These are phyloP conservation scores for Monomorium pharaonis DNA, from an alignment of 1,140 invertebrate species.

Conservation along the genomic window DNA sequence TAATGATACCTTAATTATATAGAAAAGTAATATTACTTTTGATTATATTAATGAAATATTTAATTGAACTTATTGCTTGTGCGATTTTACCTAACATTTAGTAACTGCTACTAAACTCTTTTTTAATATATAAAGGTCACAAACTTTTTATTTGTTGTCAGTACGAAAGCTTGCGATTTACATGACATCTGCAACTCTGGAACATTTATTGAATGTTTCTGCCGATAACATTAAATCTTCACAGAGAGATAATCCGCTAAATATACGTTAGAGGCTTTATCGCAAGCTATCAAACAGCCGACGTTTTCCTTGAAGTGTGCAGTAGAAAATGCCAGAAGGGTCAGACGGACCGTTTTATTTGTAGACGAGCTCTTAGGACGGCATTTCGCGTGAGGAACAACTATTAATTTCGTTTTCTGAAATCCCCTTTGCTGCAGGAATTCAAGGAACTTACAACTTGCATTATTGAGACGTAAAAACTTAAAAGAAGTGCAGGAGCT, in stretches of 20 bases:
- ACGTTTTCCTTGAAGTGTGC: background rate
- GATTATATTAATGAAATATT: too few relatives aligned
- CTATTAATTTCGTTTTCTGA: background rate
- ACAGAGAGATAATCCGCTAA: background rate
- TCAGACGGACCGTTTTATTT: background rate
- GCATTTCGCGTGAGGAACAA: background rate
- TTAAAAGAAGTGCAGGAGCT: background rate
- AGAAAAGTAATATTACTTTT: too few relatives aligned
- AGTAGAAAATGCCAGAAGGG: conserved; percentile 7
- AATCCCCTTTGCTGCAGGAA: background rate
- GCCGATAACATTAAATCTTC: conserved; percentile 2
- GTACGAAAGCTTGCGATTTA: background rate
- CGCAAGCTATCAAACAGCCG: background rate
- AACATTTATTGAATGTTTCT: background rate
- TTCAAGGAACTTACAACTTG: background rate
- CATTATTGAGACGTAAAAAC: background rate
- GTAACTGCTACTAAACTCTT: too few relatives aligned
- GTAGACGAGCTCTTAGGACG: background rate
- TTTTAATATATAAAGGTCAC: too few relatives aligned
- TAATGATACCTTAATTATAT: too few relatives aligned
- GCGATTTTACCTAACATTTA: too few relatives aligned
- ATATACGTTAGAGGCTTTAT: background rate
- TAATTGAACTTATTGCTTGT: too few relatives aligned
- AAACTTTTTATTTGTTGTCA: background rate
- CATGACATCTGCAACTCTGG: background rate